Conservation (phyloP, 2,888 invertebrate species). For the Phengaris alcon region DNA sequence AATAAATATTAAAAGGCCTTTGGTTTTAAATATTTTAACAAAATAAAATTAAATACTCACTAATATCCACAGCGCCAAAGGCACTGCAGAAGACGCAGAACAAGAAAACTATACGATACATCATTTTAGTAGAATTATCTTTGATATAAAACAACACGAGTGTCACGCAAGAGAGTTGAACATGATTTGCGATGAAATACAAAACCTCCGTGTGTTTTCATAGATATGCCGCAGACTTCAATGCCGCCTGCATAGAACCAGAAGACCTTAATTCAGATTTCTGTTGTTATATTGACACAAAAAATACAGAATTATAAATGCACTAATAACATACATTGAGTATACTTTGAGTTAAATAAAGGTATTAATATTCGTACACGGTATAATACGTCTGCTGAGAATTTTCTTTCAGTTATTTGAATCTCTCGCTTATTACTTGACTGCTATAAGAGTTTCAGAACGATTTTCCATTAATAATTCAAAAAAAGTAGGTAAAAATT, state of each 20-base stretch:
- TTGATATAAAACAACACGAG: background rate
- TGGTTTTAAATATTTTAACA: background rate
- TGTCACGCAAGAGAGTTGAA: slow-evolving; percentile 31
- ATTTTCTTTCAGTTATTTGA: background rate
- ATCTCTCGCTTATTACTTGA: too few relatives aligned
- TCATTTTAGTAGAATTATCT: slow-evolving; percentile 24
- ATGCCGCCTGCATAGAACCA: slow-evolving; percentile 30
- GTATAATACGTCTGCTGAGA: background rate
- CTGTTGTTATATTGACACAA: background rate
- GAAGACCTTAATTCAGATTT: slow-evolving; percentile 11
- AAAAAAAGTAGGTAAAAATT: too few relatives aligned
- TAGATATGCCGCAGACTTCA: slow-evolving; percentile 48
- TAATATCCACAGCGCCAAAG: slow-evolving; percentile 53
- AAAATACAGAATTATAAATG: slow-evolving; percentile 5
- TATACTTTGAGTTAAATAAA: background rate
- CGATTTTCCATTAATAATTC: too few relatives aligned
- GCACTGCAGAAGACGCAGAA: slow-evolving; percentile 44
- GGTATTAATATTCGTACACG: background rate
- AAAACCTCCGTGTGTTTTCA: slow-evolving; percentile 7
- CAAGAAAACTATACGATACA: slow-evolving; percentile 43
- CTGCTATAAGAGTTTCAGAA: too few relatives aligned
- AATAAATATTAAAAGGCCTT: background rate
- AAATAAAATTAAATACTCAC: slow-evolving; percentile 47
- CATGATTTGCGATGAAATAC: slow-evolving; percentile 30
- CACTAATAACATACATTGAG: background rate